These are phyloP conservation scores for Ifrita kowaldi DNA, from an alignment of 2,113 vertebrate genomes.

Conservation along the genomic window DNA sequence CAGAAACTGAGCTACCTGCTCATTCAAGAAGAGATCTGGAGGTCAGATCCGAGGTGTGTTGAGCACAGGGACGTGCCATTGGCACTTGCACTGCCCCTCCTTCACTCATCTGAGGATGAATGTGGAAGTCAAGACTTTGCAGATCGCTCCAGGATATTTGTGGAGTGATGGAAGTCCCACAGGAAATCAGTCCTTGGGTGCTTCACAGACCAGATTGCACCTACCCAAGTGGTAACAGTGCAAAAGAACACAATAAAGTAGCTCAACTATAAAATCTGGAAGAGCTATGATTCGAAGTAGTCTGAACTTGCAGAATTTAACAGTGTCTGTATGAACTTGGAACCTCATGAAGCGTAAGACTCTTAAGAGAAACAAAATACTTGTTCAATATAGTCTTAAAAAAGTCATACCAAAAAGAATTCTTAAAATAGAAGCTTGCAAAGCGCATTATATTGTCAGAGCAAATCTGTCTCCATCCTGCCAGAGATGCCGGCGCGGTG, in stretches of 20 bases:
- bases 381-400: background rate
- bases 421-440: conserved; percentile 54
- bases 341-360: background rate
- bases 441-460: conserved; percentile 47
- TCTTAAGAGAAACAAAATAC: conserved; percentile 17
- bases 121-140: background rate
- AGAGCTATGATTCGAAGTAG: background rate
- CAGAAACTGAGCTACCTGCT: background rate
- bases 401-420: conserved; percentile 4
- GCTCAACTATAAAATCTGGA: background rate
- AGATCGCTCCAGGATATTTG: background rate
- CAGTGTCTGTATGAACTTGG: background rate
- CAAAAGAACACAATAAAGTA: background rate
- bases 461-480: conserved; percentile 7
- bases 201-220: background rate
- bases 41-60: background rate
- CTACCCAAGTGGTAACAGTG: background rate
- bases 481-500: conserved; percentile 1
- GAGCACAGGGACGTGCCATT: fast-evolving
- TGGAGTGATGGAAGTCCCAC: background rate
- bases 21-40: background rate
- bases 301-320: background rate
- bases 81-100: background rate
- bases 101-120: background rate
- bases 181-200: background rate